Evolutionary conservation across 1,140 invertebrate genomes (phyloP).

Genomic region (Heliconius nattereri): DNA sequence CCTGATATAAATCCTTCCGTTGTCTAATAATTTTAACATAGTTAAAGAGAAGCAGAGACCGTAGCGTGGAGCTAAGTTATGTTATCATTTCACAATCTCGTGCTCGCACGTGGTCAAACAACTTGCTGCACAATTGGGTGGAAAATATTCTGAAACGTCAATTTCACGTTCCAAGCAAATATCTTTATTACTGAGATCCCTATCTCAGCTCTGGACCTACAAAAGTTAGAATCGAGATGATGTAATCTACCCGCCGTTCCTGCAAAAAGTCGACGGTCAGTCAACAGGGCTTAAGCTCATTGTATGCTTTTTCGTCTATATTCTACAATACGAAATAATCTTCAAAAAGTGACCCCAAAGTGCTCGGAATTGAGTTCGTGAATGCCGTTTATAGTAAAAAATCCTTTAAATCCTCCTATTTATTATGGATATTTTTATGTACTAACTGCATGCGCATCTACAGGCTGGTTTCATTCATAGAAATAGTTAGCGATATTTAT

Average conservation of each 20-base stretch:
- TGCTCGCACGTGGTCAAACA: constrained; percentile 24
- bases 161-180: constrained; percentile 62
- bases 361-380: constrained; percentile 57
- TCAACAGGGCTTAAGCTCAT: constrained; percentile 67
- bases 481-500: neutral
- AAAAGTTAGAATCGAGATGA: constrained; percentile 55
- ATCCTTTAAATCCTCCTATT: constrained; percentile 61
- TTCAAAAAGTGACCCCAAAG: constrained; percentile 80
- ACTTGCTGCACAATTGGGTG: constrained; percentile 42
- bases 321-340: constrained; percentile 72
- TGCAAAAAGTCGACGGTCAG: constrained; percentile 68
- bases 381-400: constrained; percentile 65
- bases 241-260: constrained; percentile 55
- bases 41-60: no score
- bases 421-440: constrained; percentile 54
- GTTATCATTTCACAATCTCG: neutral
- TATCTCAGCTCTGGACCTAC: constrained; percentile 42
- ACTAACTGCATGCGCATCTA: constrained; percentile 27
- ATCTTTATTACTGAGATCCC: constrained; percentile 51
- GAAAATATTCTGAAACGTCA: constrained; percentile 34
- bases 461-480: constrained; percentile 42
- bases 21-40: neutral
- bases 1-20: neutral
- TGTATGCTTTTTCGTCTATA: constrained; percentile 68
- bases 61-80: no score